phyloP scores from a whole-genome alignment of 53 echinoderm and acorn worm species.

The Temnopleurus reevesii region DNA sequence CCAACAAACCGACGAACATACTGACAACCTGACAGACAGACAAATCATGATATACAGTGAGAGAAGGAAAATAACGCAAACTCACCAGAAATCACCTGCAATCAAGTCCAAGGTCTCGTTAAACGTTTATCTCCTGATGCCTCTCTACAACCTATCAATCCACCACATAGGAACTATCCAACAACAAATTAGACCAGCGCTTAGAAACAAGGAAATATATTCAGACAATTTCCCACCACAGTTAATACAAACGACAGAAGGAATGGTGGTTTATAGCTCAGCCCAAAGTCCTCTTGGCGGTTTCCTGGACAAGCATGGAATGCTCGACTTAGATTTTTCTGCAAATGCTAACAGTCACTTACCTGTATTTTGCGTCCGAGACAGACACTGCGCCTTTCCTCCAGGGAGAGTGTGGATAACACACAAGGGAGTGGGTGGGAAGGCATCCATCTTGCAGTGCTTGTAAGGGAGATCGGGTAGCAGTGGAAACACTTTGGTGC shows the following conservation, averaged over 20 bases:
- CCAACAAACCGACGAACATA: too few species aligned
- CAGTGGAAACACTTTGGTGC: not conserved
- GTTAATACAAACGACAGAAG: not conserved
- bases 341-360: not conserved
- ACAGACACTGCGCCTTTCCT: not conserved
- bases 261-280: not conserved
- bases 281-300: not conserved
- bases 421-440: not conserved
- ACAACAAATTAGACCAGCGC: not conserved
- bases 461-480: not conserved
- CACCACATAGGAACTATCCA: not conserved
- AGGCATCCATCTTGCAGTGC: not conserved
- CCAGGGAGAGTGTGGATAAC: not conserved
- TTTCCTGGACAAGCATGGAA: not conserved
- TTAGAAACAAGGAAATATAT: not conserved
- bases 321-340: constrained; percentile 15
- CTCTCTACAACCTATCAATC: not conserved
- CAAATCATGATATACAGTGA: too few species aligned
- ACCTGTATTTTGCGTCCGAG: not conserved
- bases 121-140: not conserved
- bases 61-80: not conserved
- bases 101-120: not conserved
- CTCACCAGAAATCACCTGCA: not conserved
- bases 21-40: too few species aligned
- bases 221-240: not conserved